A percentile compares a stretch with the other conserved stretches of the same genome.
These are phyloP conservation scores for Thamnophis sirtalis DNA, from an alignment of 2,113 vertebrate genomes.

Conservation along the genomic window DNA sequence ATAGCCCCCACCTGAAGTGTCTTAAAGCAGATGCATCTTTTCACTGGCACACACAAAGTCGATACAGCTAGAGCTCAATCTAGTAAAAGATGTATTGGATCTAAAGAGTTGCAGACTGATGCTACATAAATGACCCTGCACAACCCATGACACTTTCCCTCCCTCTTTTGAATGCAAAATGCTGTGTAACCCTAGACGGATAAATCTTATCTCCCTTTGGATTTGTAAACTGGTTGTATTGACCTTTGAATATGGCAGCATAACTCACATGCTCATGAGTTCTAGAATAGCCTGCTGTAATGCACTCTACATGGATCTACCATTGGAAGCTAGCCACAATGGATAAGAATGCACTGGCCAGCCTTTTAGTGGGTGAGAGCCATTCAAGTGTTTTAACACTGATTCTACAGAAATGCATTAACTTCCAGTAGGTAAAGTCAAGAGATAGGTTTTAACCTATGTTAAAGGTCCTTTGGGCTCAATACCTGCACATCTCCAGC, in stretches of 20 bases:
- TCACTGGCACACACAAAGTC: not conserved
- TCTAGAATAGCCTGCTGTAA: not conserved
- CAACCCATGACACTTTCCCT: not conserved
- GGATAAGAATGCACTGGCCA: not conserved
- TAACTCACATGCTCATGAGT: not conserved
- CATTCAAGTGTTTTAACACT: not conserved
- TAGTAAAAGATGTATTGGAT: not conserved
- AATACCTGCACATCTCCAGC: not conserved
- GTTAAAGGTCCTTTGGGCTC: not conserved
- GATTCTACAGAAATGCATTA: not conserved
- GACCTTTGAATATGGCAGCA: not conserved
- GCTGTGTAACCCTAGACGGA: not conserved
- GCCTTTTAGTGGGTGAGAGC: not conserved
- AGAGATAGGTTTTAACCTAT: not conserved
- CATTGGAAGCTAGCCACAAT: not conserved
- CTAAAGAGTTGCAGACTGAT: not conserved
- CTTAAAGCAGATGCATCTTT: not conserved
- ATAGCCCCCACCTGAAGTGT: not conserved
- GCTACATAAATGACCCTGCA: not conserved
- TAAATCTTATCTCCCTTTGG: not conserved
- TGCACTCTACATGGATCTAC: not conserved
- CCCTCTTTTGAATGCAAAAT: not conserved
- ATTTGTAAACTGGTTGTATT: slow-evolving; percentile 20
- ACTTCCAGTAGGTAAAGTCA: not conserved
- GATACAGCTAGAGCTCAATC: not conserved